Evolutionary conservation across 2,888 invertebrate species (phyloP).

Genomic region (Tenthredo scrophulariae): DNA sequence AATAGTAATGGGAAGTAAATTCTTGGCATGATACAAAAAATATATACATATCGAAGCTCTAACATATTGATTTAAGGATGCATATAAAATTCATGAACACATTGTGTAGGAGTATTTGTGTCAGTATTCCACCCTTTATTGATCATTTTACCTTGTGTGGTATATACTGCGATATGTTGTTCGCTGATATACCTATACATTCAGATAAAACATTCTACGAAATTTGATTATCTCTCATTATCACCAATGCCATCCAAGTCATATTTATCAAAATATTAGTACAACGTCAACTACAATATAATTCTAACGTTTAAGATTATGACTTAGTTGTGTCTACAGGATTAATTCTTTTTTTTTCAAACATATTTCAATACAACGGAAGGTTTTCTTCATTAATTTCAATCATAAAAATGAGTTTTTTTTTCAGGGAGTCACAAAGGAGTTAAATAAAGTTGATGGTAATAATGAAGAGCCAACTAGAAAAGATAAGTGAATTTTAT

Average conservation of each 20-base stretch:
- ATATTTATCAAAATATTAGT: conserved; percentile 9
- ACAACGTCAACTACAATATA: neutral
- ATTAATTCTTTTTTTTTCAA: neutral
- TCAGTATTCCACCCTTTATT: conserved; percentile 46
- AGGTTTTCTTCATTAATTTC: neutral
- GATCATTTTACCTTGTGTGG: conserved; percentile 34
- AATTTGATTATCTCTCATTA: conserved; percentile 36
- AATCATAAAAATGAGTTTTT: neutral
- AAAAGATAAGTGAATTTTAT: conserved; percentile 55
- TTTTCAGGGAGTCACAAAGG: conserved; percentile 67
- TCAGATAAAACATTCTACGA: conserved; percentile 16
- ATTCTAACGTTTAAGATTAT: neutral
- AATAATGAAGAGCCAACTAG: conserved; percentile 54
- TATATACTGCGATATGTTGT: conserved; percentile 14
- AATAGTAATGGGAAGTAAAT: neutral
- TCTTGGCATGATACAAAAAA: conserved; percentile 17
- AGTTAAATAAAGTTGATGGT: conserved; percentile 60
- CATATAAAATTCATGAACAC: conserved; percentile 49
- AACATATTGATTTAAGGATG: conserved; percentile 37
- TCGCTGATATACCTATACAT: neutral
- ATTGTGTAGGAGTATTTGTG: conserved; percentile 30
- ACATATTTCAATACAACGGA: neutral
- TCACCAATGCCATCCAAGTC: neutral
- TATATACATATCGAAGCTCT: neutral
- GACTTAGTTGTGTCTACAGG: neutral